Conservation (phyloP, 2,797 vertebrate species). For the Phataginus tricuspis region DNA sequence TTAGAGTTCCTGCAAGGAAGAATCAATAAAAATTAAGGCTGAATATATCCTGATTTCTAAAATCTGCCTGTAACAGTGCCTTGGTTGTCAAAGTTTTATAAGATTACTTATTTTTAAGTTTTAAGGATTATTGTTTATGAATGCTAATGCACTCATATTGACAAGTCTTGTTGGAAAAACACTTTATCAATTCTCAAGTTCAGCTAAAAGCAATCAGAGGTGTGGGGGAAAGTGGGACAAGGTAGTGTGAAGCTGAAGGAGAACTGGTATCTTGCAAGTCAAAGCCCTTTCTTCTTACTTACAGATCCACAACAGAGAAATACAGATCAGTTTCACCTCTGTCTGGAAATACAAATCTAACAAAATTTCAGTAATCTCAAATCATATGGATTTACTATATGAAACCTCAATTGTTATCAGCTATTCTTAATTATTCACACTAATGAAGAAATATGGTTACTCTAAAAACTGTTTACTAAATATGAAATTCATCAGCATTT, state of each 20-base stretch:
- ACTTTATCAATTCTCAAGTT: slow-evolving; percentile 52
- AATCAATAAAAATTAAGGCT: slow-evolving; percentile 54
- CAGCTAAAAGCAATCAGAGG: slow-evolving; percentile 1
- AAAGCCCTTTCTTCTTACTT: slow-evolving; percentile 10
- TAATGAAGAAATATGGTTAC: slow-evolving; percentile 40
- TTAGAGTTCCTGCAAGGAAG: slow-evolving; percentile 41
- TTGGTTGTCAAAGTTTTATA: not conserved
- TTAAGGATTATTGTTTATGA: slow-evolving; percentile 11
- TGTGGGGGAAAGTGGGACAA: not conserved
- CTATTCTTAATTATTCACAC: slow-evolving; percentile 14
- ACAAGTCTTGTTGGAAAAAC: slow-evolving; percentile 13
- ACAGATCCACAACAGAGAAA: not conserved
- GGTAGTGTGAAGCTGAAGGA: not conserved
- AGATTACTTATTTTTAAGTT: too few relatives aligned
- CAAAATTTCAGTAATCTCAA: slow-evolving; percentile 43
- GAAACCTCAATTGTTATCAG: not conserved
- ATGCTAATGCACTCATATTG: not conserved
- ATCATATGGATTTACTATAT: not conserved
- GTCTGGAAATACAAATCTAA: not conserved
- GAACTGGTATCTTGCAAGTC: not conserved
- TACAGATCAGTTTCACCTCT: not conserved
- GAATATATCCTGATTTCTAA: not conserved
- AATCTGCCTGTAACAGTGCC: not conserved
- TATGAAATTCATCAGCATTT: slow-evolving; percentile 8
- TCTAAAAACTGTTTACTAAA: slow-evolving; percentile 19